phyloP scores from a whole-genome alignment of 2,113 vertebrate genomes.

The Corvus cornix region DNA sequence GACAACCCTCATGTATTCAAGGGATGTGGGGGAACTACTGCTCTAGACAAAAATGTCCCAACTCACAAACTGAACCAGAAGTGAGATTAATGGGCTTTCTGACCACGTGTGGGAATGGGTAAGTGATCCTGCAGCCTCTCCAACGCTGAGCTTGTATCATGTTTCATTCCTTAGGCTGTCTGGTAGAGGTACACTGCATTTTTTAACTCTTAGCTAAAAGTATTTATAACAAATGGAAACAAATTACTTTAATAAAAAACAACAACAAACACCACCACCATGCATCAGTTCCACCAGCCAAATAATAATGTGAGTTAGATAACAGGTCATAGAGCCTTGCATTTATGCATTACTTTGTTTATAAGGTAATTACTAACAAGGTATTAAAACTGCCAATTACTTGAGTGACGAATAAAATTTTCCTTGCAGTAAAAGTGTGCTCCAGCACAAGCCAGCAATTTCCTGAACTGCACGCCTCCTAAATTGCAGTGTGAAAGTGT shows the following conservation, averaged over 20 bases:
- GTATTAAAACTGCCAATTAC: constrained; percentile 96
- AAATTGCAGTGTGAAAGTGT: constrained; percentile 91
- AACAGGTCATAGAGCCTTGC: constrained; percentile 73
- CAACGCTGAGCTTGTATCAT: neutral
- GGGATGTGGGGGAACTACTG: neutral
- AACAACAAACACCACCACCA: constrained; percentile 2
- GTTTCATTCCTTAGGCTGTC: constrained; percentile 51
- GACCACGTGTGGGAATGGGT: constrained; percentile 22
- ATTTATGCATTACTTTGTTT: constrained; percentile 88
- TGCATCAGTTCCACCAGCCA: constrained; percentile 35
- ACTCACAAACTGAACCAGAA: constrained; percentile 49
- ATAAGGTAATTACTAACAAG: constrained; percentile 95
- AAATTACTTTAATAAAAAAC: constrained; percentile 45
- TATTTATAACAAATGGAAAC: constrained; percentile 60
- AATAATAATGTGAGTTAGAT: constrained; percentile 67
- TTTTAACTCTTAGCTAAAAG: constrained; percentile 41
- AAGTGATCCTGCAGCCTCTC: constrained; percentile 31
- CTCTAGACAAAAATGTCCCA: neutral
- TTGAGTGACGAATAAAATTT: constrained; percentile 89
- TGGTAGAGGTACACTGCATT: constrained; percentile 2
- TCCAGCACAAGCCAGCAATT: constrained; percentile 90
- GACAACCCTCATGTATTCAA: neutral
- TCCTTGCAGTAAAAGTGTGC: constrained; percentile 90
- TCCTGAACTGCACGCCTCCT: constrained; percentile 93
- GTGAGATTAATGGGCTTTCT: constrained; percentile 54